Base-by-base conservation (phyloP, 2,888 invertebrate species). In the Amblyjoppa proteus region DNA sequence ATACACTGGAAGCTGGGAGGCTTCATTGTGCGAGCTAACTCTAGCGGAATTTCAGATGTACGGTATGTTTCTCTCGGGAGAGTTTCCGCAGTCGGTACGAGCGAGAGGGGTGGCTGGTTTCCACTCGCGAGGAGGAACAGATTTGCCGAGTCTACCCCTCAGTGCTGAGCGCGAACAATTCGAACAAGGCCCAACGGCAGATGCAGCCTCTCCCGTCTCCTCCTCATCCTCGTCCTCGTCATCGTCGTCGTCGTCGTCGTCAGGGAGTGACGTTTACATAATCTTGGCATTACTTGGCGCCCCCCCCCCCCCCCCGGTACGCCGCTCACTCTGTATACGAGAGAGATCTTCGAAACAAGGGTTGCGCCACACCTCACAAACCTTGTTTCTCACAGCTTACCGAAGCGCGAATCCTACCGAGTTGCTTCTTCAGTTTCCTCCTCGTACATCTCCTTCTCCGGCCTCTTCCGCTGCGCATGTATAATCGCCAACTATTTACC, bases 261-360 rank as follows among this genome's bases (percentile, higher is more conserved):
- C 83, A 87, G 87, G 85, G 88, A 89, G 88, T 90, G 90, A 91
- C 91, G 92, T 91, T 92, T 92, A 92, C 91, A 92, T 92, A 92
- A 92, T 92, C 92, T 91, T 91, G 90, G 90, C 89, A 91, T 91
- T 91, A 92, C 89, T 91, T 88, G 90, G 86, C 88, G 69, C 58
- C 66, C 58, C 69, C 31, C 66, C 66, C 66, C 56, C 64, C 2
- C 38, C 41, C 2, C 9, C 9, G 71, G 1, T 28, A 13, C 58
- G 58, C 58, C 20, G 58, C 69, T 74, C 34, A 34, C 71, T 69
- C 70, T 53, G 71, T 74, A 51, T 74, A 71, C 74, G 71, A 13
- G 53, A 71, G 66, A n/a, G 53, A 71, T 71, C 34, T 80, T 61
- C 56, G 66, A 66, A 53, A 70, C 66, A 61, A 66, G 70, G 76